Base-by-base conservation (phyloP, 2,888 invertebrate species). In the Norana najaformis region DNA sequence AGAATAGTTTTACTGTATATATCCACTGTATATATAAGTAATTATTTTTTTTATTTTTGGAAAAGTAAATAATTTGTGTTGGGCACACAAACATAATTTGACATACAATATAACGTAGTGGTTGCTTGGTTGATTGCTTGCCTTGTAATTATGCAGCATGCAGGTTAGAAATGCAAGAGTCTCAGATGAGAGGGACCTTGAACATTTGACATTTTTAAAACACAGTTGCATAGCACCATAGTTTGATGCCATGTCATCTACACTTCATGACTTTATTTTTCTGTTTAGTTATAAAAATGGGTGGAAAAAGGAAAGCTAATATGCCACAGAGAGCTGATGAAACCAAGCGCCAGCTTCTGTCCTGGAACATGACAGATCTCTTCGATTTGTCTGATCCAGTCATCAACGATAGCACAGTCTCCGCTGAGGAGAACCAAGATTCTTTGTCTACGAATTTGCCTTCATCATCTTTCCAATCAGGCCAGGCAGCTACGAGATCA, bases 331-430 rank as follows among this genome's bases (percentile, higher is more conserved):
- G 92, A 89, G 92, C 92, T 36, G 91, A 92, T 83, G 93, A 93
- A 41, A 93, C 93, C 36, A 94, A 94, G 90, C 91, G 93, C 39
- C 92, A 92, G 89, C 92, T 92, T 85, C 88, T 93, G 89, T 91
- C 93, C 83, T 94, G 94, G 94, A 94, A 93, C 90, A 93, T 94
- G 94, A 82, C 91, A 20, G 94, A 94, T 36, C 91, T 88, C 90
- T 41, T 93, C 93, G 90, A 91, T 91, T 89, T 93, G 93, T 47
- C 14, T 16, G 30, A 83, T 83, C 83, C 35, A 36, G 85, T 2
- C 18, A 30, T 34, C 8, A 14, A 36, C 0, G 35, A 37, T 85
- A 14, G 20, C 16, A 8, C 35, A 36, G 23, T 20, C n/a, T 23
- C 20, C 35, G 85, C 4, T 37, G 85, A 85, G 85, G 85, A 11